These are phyloP conservation scores for Tychaedon coryphoeus DNA, from an alignment of 2,113 vertebrate genomes.

Conservation along the genomic window DNA sequence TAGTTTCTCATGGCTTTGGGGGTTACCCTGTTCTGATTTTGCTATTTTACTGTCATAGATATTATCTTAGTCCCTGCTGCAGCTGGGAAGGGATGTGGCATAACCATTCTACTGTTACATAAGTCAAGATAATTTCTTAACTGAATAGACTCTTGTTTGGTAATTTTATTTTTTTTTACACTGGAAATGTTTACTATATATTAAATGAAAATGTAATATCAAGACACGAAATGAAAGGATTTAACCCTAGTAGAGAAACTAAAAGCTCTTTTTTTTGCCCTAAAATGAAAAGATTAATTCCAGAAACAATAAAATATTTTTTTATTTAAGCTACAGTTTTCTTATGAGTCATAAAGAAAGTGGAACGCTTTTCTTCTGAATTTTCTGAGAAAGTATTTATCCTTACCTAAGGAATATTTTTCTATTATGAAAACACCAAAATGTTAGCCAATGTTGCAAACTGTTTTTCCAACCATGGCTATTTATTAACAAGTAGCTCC, in stretches of 20 bases:
- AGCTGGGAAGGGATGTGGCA: background rate
- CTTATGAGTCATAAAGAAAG: background rate
- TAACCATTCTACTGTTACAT: background rate
- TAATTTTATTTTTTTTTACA: background rate
- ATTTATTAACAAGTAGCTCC: background rate
- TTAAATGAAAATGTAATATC: background rate
- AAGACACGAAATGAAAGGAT: background rate
- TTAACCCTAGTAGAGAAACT: background rate
- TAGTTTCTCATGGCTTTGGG: background rate
- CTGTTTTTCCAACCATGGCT: background rate
- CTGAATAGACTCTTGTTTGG: background rate
- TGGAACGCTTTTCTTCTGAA: background rate
- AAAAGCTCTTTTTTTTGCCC: background rate
- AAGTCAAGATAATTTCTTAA: background rate
- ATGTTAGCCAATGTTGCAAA: background rate
- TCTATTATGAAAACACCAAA: background rate
- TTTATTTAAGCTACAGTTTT: background rate
- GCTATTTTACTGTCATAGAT: background rate
- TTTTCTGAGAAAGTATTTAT: background rate
- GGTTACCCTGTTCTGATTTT: background rate
- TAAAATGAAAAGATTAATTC: background rate
- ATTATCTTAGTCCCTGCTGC: background rate
- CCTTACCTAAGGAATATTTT: background rate
- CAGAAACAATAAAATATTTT: background rate
- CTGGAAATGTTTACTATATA: background rate